These are phyloP conservation scores for Exephanes ischioxanthus DNA, from an alignment of 2,888 invertebrate genomes.

Conservation along the genomic window DNA sequence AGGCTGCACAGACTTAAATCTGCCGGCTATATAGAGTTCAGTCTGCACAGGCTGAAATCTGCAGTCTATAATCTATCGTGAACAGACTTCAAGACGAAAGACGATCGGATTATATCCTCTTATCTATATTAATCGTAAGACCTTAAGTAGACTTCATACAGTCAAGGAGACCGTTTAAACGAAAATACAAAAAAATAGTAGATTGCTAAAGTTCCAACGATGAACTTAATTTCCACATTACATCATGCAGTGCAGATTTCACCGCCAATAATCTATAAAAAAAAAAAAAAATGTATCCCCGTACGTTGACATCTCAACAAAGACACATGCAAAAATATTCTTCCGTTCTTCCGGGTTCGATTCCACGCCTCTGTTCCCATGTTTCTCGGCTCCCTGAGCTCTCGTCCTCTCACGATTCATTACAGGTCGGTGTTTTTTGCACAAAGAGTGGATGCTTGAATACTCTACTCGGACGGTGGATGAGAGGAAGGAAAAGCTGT, in stretches of 20 bases:
- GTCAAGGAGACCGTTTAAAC: neutral
- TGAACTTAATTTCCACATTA: neutral
- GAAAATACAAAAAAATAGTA: neutral
- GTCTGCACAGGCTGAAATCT: too few relatives aligned
- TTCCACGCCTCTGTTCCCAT: slow-evolving; percentile 17
- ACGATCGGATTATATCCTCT: too few relatives aligned
- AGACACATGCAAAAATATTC: neutral
- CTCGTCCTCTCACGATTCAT: slow-evolving; percentile 72
- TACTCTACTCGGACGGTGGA: slow-evolving; percentile 57
- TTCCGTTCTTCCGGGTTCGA: slow-evolving; percentile 63
- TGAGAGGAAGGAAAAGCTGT: slow-evolving; percentile 23
- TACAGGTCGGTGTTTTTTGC: slow-evolving; percentile 54
- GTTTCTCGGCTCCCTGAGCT: too few relatives aligned
- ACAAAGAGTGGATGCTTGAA: slow-evolving; percentile 69
- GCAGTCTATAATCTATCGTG: neutral
- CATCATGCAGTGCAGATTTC: neutral
- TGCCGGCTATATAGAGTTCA: too few relatives aligned
- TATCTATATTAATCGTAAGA: too few relatives aligned
- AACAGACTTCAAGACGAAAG: too few relatives aligned
- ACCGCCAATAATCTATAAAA: too few relatives aligned
- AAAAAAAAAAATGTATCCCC: too few relatives aligned
- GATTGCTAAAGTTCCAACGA: neutral
- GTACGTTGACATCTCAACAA: neutral
- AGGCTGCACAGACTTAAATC: too few relatives aligned
- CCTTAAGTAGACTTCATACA: neutral